phyloP scores from a whole-genome alignment of 1,140 invertebrate species.

The Caerostris extrusa region DNA sequence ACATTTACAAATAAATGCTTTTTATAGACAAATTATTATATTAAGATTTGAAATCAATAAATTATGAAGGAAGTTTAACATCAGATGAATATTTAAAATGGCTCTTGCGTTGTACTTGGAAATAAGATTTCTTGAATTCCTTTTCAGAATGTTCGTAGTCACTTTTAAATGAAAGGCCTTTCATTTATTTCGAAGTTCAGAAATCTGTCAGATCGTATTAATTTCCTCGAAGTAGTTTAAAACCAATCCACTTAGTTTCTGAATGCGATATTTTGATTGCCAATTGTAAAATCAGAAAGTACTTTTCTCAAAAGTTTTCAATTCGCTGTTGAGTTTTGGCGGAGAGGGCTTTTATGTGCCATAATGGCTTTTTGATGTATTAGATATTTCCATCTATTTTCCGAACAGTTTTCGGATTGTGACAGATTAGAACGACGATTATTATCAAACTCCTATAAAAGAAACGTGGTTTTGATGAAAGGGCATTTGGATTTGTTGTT shows the following conservation, averaged over 20 bases:
- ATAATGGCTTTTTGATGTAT: slow-evolving; percentile 6
- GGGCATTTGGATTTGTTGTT: neutral
- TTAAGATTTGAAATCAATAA: too few species aligned
- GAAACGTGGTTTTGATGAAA: neutral
- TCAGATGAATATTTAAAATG: too few species aligned
- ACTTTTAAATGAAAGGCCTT: too few species aligned
- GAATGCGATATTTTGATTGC: slow-evolving; percentile 2
- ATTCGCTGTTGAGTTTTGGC: neutral
- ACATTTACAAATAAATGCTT: too few species aligned
- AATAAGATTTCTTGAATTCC: too few species aligned
- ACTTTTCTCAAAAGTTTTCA: neutral
- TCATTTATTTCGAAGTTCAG: neutral
- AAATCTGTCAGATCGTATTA: neutral
- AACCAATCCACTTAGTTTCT: neutral
- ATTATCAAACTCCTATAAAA: neutral
- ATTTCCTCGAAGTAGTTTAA: neutral
- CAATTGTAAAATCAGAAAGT: slow-evolving; percentile 24
- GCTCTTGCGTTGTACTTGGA: too few species aligned
- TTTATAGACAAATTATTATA: too few species aligned
- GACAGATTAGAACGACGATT: neutral
- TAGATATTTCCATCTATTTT: slow-evolving; percentile 8
- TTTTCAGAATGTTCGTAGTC: too few species aligned
- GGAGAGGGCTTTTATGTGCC: neutral
- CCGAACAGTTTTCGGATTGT: neutral
- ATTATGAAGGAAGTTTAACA: too few species aligned